Evolutionary conservation across 2,797 vertebrate species (phyloP).

Genomic region (Clarias laeviceps): DNA sequence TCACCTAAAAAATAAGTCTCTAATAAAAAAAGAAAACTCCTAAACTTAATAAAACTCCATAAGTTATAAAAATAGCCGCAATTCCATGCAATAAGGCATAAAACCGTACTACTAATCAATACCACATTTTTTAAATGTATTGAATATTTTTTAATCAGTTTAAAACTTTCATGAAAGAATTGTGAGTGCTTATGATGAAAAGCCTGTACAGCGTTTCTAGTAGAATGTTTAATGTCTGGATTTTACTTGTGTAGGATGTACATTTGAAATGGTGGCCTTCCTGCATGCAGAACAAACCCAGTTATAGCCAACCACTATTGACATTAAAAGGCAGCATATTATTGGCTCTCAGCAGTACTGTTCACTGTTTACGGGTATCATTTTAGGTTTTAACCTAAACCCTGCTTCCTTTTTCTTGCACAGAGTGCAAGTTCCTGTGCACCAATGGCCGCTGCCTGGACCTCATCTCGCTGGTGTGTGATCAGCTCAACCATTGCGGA

Average conservation of each 20-base stretch:
- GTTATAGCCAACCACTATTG: neutral
- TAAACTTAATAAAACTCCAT: neutral
- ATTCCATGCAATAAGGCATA: neutral
- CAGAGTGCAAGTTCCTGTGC: conserved; percentile 98
- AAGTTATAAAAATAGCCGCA: neutral
- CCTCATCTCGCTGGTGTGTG: conserved; percentile 93
- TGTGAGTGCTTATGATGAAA: neutral
- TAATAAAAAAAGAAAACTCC: too few species aligned
- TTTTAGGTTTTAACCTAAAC: neutral
- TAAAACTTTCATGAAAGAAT: neutral
- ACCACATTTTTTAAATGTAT: neutral
- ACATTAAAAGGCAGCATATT: neutral
- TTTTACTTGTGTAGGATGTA: neutral
- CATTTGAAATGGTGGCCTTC: neutral
- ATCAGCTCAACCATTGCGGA: conserved; percentile 95
- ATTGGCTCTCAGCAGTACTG: neutral
- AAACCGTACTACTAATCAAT: neutral
- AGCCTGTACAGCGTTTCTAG: neutral
- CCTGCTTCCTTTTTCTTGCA: conserved; percentile 53
- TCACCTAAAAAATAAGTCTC: too few species aligned
- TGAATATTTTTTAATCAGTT: neutral
- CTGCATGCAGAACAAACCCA: neutral
- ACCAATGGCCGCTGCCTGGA: conserved; percentile 95
- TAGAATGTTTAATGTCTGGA: neutral
- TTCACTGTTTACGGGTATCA: neutral